Evolutionary conservation across 2,797 vertebrate species (phyloP), one percentile per base, ranked within the genome.

Genomic region (Cossypha niveicapilla): DNA sequence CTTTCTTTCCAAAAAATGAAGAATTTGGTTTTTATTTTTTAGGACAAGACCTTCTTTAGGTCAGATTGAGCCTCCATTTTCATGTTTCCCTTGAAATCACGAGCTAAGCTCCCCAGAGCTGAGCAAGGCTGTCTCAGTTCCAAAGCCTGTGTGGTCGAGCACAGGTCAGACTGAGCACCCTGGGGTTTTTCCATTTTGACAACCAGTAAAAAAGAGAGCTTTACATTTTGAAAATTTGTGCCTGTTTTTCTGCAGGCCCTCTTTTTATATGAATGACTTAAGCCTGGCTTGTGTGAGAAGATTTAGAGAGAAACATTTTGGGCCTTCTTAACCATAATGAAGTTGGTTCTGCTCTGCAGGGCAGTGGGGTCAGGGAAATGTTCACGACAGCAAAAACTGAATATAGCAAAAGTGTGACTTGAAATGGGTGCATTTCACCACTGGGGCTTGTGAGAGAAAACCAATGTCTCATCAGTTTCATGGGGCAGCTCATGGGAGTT

Each of bases 381-480:
- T 73, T 3, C 30, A 71, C 44, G 72, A 11, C 65, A 91, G 84
- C 92, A 90, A 89, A 87, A 92, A 47, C 18, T 7, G 53, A 87
- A 47, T 35, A 2, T 68, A 81, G 81, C 61, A 85, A 77, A 96
- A 94, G 71, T 47, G 66, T 74, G 70, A 62, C 89, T 85, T 92
- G 91, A 88, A 95, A 78, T 75, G 12, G 3, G 58, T 65, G 50
- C 72, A 60, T 95, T 93, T 92, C 93, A 87, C 90, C 81, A 62
- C 61, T 41, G 72, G 48, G 66, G 45, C 17, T 87, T 83, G 72
- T 39, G 58, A 71, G 50, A 58, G 72, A 88, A 92, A 92, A 75
- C 5, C 67, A 27, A 41, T 7, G 34, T 30, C 88, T 94, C 88
- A 67, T 87, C 84, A 74, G 44, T 87, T 96, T 93, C 81, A 7